phyloP scores from a whole-genome alignment of 2,888 invertebrate species.

The Cataglyphis cursor region DNA sequence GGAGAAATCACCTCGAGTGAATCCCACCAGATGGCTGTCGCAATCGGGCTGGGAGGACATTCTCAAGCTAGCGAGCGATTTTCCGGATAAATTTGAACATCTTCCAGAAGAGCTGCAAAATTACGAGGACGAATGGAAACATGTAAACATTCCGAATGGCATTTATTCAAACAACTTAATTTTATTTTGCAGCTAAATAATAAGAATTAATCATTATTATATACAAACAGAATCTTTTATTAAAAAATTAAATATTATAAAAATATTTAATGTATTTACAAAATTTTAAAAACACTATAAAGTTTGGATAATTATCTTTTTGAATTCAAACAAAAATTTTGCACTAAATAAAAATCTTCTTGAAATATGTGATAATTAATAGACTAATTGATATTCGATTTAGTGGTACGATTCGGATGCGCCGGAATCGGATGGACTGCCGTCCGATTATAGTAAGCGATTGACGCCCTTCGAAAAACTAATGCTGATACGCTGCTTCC shows the following conservation, averaged over 20 bases:
- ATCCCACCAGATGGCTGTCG: constrained; percentile 92
- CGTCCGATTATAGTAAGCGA: constrained; percentile 90
- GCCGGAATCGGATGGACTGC: constrained; percentile 92
- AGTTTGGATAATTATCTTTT: neutral
- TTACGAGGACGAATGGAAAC: constrained; percentile 90
- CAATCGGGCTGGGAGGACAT: constrained; percentile 94
- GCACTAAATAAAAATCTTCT: neutral
- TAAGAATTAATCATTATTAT: neutral
- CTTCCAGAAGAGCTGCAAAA: constrained; percentile 89
- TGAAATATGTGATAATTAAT: neutral
- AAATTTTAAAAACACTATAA: neutral
- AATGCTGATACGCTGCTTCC: constrained; percentile 95
- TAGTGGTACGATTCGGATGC: constrained; percentile 95
- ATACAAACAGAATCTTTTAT: neutral
- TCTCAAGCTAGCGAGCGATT: constrained; percentile 91
- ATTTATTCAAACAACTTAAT: neutral
- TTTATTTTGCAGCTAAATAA: neutral
- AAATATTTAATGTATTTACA: neutral
- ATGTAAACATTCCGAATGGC: constrained; percentile 86
- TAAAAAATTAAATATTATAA: neutral
- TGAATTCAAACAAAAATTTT: neutral
- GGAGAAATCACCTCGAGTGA: constrained; percentile 90
- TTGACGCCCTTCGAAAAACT: constrained; percentile 91
- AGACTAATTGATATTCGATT: constrained; percentile 2
- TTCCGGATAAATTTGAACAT: constrained; percentile 89